phyloP scores from a whole-genome alignment of 2,797 vertebrate species.

The Coregonus sp. region DNA sequence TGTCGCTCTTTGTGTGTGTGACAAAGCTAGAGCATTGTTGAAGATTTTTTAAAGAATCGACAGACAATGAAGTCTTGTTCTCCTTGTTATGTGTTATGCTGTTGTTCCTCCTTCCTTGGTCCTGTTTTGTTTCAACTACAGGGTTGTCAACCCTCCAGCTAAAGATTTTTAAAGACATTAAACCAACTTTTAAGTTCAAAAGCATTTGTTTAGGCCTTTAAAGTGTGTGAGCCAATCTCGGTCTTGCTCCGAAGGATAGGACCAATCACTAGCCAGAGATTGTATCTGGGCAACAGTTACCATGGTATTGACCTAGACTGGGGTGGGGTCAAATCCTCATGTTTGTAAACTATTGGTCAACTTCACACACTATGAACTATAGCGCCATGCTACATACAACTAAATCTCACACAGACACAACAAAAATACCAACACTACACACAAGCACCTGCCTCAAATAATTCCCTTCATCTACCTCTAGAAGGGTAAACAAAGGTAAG shows the following conservation, averaged over 20 bases:
- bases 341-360: background rate
- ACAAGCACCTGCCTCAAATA: background rate
- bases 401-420: background rate
- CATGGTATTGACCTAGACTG: background rate
- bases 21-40: slow-evolving; percentile 14
- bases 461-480: background rate
- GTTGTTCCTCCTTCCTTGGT: background rate
- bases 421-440: background rate
- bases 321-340: background rate
- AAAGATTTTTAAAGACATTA: background rate
- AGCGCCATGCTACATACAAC: slow-evolving; percentile 12
- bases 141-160: background rate
- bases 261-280: background rate
- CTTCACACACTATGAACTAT: slow-evolving; percentile 3
- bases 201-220: background rate
- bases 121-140: background rate
- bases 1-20: slow-evolving; percentile 10
- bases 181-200: background rate
- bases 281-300: background rate
- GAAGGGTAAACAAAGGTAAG: background rate
- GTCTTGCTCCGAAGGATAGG: background rate
- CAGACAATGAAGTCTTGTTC: slow-evolving; percentile 24
- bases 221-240: background rate
- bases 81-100: background rate
- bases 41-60: slow-evolving; percentile 16